Base-by-base conservation (phyloP, 2,888 invertebrate species). In the Seladonia tumulorum region DNA sequence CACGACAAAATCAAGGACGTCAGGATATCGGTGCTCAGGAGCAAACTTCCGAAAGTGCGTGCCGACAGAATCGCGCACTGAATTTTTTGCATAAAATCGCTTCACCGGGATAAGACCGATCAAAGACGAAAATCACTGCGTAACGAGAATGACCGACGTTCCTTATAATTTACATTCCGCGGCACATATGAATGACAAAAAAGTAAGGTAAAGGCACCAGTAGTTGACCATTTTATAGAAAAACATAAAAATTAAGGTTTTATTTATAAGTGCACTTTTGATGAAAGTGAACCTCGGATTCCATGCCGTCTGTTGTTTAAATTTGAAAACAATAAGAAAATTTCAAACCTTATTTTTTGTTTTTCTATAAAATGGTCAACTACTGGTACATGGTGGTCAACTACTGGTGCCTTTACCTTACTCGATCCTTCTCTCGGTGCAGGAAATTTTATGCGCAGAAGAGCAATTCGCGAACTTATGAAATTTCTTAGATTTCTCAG, bases 1-100 rank as follows among this genome's bases (percentile, higher is more conserved):
- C 89, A 88, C 79, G 45, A 87, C 25, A 90, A 84, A 74, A 84
- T 90, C 79, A 90, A 90, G 60, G 82, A 90, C 12, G 81, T 73
- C 14, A 79, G 82, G 3, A 39, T 85, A 10, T 25, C 72, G 53
- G 57, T 74, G 42, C n/a, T 89, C 7, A 60, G 16, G 39, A 57
- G 16, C n/a, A 90, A 88, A 85, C 63, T 90, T 60, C 82, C 84
- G 2, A 89, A 90, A 81, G 88, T 88, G 87, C 29, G 35, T 42
- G 12, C 12, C 68, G 12, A 18, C 35, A 22, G 5, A 35, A 18
- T 16, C 29, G 0, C 29, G 22, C 29, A 18, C 1, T 10, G 7
- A 18, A 8, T 10, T 22, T 22, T 1, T 22, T 10, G 10, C n/a
- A 8, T 53, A n/a, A 53, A 53, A 53, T 53, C 22, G 22, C n/a